Evolutionary conservation across 2,113 vertebrate genomes (phyloP), one percentile per base, ranked within the genome.

Genomic region (Aptenodytes forsteri): DNA sequence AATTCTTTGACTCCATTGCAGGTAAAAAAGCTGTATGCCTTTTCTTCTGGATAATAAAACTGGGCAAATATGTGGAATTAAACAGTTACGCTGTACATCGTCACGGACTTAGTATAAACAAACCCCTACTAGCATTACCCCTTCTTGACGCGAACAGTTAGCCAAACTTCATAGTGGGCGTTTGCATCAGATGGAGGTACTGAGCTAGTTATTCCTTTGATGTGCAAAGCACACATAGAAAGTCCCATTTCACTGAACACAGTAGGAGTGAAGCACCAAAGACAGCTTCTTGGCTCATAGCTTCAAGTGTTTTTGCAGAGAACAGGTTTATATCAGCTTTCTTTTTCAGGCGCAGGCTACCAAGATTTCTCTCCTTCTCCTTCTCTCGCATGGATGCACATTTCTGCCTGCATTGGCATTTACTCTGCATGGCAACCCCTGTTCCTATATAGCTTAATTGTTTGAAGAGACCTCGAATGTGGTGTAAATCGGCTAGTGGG

Each of bases 191-290:
- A 94, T 76, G 95, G 90, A 92, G 94, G 69, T 83, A 64, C 89
- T 92, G 86, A 95, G 76, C 6, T 47, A 52, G 47, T 65, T 79
- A 50, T 44, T 59, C 90, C 92, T 95, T 97, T 96, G 92, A 96
- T 95, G 96, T 95, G 86, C 76, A 92, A 78, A 97, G 83, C 83
- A 22, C 80, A 83, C 83, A 76, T 5, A 83, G 64, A 96, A 92
- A 95, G 90, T 91, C 85, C 77, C 2, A 3, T 92, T 97, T 93
- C 92, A 93, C 90, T 83, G 81, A 95, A 81, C 90, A 65, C 95
- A 89, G 96, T 97, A 87, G 96, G 97, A 97, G 93, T 92, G 94
- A 97, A 92, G 92, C 80, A 76, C 86, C 83, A 89, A 20, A 93
- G 95, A 96, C 95, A 96, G 96, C 65, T 97, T 97, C 93, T 97